Evolutionary conservation across 2,888 invertebrate genomes (phyloP).

Genomic region (Cryptocephalus moraei): DNA sequence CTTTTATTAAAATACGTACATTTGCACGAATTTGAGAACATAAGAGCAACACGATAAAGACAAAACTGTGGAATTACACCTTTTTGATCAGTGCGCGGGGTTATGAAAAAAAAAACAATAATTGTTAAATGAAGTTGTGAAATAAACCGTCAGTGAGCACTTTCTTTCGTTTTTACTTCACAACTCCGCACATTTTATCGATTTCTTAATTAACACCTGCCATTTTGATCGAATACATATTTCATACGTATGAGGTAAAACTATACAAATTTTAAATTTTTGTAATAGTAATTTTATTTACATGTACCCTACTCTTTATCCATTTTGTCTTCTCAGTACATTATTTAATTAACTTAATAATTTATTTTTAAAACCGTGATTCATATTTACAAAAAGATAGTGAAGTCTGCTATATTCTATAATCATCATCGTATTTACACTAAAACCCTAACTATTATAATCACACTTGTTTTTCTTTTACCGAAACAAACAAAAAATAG

Average conservation of each 20-base stretch:
- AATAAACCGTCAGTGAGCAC: no score
- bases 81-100: no score
- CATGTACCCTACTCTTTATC: conserved; percentile 23
- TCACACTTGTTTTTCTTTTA: conserved; percentile 34
- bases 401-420: conserved; percentile 16
- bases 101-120: no score
- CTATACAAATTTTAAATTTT: conserved; percentile 13
- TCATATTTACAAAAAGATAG: conserved; percentile 33
- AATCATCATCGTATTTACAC: conserved; percentile 29
- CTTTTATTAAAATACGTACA: no score
- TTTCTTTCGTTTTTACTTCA: no score
- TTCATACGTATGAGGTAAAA: conserved; percentile 10
- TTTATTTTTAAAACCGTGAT: conserved; percentile 27
- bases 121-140: no score
- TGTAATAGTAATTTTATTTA: conserved; percentile 18
- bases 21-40: no score
- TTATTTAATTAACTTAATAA: conserved; percentile 22
- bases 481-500: conserved; percentile 20
- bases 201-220: no score
- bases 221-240: not conserved
- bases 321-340: conserved; percentile 22
- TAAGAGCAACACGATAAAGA: no score
- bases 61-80: no score
- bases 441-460: conserved; percentile 26
- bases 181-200: no score